These are phyloP conservation scores for Hucho hucho DNA, from an alignment of 2,113 vertebrate genomes.

Conservation along the genomic window DNA sequence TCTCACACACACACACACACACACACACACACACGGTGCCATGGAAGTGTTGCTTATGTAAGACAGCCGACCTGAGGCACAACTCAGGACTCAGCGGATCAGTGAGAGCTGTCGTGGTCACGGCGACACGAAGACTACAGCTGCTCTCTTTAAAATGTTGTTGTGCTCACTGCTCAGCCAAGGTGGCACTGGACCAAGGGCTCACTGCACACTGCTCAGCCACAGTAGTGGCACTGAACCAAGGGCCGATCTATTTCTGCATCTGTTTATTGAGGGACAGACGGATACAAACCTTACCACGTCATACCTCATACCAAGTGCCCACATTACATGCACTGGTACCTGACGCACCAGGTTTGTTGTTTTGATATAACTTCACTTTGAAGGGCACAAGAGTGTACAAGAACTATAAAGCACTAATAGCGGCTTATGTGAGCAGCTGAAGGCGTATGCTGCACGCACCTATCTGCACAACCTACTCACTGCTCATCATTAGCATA, in stretches of 20 bases:
- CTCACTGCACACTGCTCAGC: conserved; percentile 6
- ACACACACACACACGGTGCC: not conserved
- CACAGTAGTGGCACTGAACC: conserved; percentile 43
- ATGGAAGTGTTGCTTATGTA: conserved; percentile 28
- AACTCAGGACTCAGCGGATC: conserved; percentile 1
- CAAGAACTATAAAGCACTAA: not conserved
- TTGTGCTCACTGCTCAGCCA: conserved; percentile 19
- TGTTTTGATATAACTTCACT: not conserved
- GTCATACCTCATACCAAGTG: conserved; percentile 27
- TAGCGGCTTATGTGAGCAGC: not conserved
- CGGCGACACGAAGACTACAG: conserved; percentile 18
- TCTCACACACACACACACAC: not conserved
- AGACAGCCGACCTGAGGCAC: conserved; percentile 5
- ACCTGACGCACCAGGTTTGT: not conserved
- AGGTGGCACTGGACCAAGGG: conserved; percentile 44
- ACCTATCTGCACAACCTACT: not conserved
- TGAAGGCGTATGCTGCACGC: not conserved
- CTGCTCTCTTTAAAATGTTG: conserved; percentile 18
- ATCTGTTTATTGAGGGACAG: conserved; percentile 44
- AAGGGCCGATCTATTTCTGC: conserved; percentile 57
- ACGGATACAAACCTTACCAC: conserved; percentile 26
- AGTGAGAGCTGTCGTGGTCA: conserved; percentile 31
- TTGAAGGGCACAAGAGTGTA: too few relatives aligned
- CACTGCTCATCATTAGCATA: conserved; percentile 24
- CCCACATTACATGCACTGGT: too few relatives aligned